Conservation (phyloP, 2,113 vertebrate species). For the Podarcis cretensis region DNA sequence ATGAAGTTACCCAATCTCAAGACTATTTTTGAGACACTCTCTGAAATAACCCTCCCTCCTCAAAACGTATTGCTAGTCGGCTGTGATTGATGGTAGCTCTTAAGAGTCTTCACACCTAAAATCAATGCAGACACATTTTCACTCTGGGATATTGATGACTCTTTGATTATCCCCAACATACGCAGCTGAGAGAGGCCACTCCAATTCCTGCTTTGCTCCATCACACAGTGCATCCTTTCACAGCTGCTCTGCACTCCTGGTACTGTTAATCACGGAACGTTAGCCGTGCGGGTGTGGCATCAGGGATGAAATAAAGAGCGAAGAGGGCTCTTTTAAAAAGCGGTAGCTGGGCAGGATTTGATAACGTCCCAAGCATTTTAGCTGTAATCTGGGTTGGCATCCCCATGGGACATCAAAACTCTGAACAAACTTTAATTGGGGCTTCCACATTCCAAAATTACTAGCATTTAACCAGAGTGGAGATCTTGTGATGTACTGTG, state of each 20-base stretch:
- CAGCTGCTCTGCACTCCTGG: accelerated
- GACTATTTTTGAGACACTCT: slow-evolving; percentile 26
- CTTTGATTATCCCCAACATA: slow-evolving; percentile 13
- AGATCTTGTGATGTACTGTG: not conserved
- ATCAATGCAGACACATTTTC: slow-evolving; percentile 49
- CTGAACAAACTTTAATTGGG: not conserved
- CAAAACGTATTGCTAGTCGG: slow-evolving; percentile 25
- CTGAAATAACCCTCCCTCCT: not conserved
- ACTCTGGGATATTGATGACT: slow-evolving; percentile 43
- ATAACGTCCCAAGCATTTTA: not conserved
- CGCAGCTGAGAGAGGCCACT: slow-evolving; percentile 22
- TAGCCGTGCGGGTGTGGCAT: not conserved
- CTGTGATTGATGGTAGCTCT: slow-evolving; percentile 40
- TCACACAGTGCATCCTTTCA: not conserved
- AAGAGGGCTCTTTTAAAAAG: not conserved
- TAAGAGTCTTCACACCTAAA: slow-evolving; percentile 1
- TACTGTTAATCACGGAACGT: not conserved
- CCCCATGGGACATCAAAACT: not conserved
- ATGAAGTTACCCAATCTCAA: slow-evolving; percentile 27
- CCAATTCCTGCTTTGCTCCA: slow-evolving; percentile 30
- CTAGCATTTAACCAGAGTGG: not conserved
- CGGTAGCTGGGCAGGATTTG: not conserved
- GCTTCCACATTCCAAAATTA: not conserved
- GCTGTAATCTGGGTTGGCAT: not conserved
- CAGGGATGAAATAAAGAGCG: not conserved